These are phyloP conservation scores for Achatina immaculata DNA, from an alignment of 1,140 invertebrate species.

Conservation along the genomic window DNA sequence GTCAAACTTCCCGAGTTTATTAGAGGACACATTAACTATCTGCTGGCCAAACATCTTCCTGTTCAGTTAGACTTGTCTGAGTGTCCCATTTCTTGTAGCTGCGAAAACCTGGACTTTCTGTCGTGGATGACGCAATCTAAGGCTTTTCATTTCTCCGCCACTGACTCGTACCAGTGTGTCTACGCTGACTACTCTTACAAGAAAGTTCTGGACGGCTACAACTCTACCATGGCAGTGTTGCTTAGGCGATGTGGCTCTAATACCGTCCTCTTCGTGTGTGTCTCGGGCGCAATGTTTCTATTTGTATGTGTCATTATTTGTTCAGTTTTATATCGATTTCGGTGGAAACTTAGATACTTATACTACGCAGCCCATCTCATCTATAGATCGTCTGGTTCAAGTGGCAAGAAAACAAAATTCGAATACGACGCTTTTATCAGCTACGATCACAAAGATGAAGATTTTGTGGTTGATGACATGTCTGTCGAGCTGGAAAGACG, in stretches of 20 bases:
- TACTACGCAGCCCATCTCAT: constrained; percentile 48
- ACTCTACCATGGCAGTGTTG: constrained; percentile 30
- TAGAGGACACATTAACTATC: constrained; percentile 29
- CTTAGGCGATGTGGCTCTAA: constrained; percentile 36
- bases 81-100: constrained; percentile 45
- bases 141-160: not conserved
- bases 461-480: constrained; percentile 44
- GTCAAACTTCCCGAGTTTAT: not conserved
- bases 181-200: constrained; percentile 25
- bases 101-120: constrained; percentile 45
- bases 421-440: constrained; percentile 55
- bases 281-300: constrained; percentile 11
- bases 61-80: constrained; percentile 36
- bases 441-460: constrained; percentile 45
- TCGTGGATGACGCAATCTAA: constrained; percentile 41
- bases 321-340: constrained; percentile 45
- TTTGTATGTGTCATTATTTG: constrained; percentile 30
- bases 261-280: constrained; percentile 33
- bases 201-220: constrained; percentile 6
- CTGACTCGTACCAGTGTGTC: constrained; percentile 34
- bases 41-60: not conserved
- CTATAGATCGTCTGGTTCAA: constrained; percentile 3
- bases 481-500: constrained; percentile 42
- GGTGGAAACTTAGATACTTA: constrained; percentile 54
- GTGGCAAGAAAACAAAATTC: constrained; percentile 15